Evolutionary conservation across 2,888 invertebrate genomes (phyloP), one percentile per base, ranked within the genome.

Genomic region (Drosophila engyochracea): DNA sequence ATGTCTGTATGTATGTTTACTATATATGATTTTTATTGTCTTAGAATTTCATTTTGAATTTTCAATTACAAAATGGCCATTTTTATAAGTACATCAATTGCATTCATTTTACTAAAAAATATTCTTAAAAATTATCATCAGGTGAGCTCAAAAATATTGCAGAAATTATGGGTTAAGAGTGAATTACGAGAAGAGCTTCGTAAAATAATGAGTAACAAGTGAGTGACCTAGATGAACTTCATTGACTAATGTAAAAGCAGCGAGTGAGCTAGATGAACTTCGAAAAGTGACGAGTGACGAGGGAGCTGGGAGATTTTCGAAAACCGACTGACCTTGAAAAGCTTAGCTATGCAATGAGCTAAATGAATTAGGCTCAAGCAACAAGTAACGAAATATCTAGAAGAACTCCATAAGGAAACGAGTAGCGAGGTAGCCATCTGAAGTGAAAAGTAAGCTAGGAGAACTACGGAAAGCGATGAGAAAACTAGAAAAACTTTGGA

Each of bases 1-100:
- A 54, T 73, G 51, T 79, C 52, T 62, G 55, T 47, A 22, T 44
- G 44, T 80, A 55, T 69, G 59, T 78, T 58, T 58, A 69, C 58
- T 78, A 58, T 65, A 52, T 73, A 61, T 81, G 58, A 79, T 77
- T 77, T 81, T 77, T 30, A 59, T 67, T 79, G 61, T 68, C 81
- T 62, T 81, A 79, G 81, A 60, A 64, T 64, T 67, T 75, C 25
- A 31, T 67, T 67, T 76, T 77, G 19, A 47, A 39, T 54, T 62
- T 62, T 60, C 44, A 64, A 63, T 53, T 67, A 37, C 12, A 47
- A 66, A n/a, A 59, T 63, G 59, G 59, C 58, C 69, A 49, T 67
- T 72, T 51, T 55, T 67, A 39, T 52, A 63, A 35, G 61, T 71
- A 59, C 44, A 41, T 70, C 25, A 49, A 37, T 55, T 81, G 57